Evolutionary conservation across 2,113 vertebrate genomes (phyloP).

Genomic region (Hippopotamus amphibius): DNA sequence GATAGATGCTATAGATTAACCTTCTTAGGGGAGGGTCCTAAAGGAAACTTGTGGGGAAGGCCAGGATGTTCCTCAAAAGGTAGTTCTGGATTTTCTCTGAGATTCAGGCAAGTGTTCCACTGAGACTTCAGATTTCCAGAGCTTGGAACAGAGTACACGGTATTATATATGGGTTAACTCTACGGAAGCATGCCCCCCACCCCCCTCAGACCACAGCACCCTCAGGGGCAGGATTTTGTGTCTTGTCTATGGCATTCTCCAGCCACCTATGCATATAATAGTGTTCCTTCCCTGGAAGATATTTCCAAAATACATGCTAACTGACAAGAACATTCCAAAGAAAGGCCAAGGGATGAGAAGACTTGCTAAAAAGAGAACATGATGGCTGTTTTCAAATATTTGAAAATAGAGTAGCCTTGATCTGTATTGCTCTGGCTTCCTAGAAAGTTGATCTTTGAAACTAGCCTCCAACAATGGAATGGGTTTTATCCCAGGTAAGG

Average conservation of each 20-base stretch:
- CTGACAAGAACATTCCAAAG: not conserved
- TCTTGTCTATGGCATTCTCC: not conserved
- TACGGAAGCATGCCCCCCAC: not conserved
- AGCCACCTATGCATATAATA: not conserved
- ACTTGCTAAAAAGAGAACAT: not conserved
- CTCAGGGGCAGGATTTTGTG: not conserved
- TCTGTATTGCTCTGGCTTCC: not conserved
- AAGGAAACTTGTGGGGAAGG: not conserved
- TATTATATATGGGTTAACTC: not conserved
- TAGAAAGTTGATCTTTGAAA: conserved; percentile 23
- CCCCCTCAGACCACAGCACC: not conserved
- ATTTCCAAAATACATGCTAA: not conserved
- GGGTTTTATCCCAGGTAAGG: not conserved
- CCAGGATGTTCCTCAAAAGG: not conserved
- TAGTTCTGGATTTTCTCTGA: conserved; percentile 9
- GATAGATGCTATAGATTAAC: not conserved
- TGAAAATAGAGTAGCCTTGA: not conserved
- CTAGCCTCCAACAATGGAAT: not conserved
- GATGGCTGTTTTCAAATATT: not conserved
- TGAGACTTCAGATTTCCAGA: not conserved
- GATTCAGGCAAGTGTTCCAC: not conserved
- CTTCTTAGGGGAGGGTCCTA: not conserved
- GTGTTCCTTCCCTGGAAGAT: not conserved
- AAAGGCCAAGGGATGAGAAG: not conserved
- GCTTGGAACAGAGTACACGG: not conserved